phyloP scores from a whole-genome alignment of 2,888 invertebrate species.

The Tetheella fluctuosa region DNA sequence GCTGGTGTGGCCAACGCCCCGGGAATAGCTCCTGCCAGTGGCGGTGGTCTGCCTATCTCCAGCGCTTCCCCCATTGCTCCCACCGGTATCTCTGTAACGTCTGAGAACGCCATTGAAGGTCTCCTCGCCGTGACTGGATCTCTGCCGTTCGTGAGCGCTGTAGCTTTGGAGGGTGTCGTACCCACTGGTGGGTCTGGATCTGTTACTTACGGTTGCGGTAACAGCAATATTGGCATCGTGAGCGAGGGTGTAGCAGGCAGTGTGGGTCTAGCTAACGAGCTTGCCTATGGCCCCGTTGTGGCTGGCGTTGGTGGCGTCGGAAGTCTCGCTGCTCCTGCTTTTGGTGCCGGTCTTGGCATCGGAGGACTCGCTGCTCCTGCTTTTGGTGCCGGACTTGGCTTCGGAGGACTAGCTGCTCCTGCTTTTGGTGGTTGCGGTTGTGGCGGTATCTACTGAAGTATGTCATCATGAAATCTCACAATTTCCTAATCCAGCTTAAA shows the following conservation, averaged over 20 bases:
- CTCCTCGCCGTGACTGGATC: conserved; percentile 16
- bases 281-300: conserved; percentile 14
- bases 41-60: too few relatives aligned
- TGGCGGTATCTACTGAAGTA: background rate
- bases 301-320: background rate
- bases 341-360: background rate
- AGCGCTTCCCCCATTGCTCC: background rate
- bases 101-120: conserved; percentile 52
- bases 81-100: conserved; percentile 38
- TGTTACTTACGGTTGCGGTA: conserved; percentile 16
- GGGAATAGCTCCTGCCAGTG: too few relatives aligned
- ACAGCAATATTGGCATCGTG: background rate
- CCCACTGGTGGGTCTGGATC: conserved; percentile 14
- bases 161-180: background rate
- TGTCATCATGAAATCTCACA: background rate
- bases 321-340: conserved; percentile 7
- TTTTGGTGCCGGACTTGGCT: conserved; percentile 6
- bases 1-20: too few relatives aligned
- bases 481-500: background rate
- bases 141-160: background rate
- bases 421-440: conserved; percentile 9
- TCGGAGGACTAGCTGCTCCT: conserved; percentile 4
- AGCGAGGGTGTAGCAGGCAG: background rate
- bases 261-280: background rate
- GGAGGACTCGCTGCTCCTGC: conserved; percentile 6